Evolutionary conservation across 53 echinoderm and acorn worm genomes (phyloP), one percentile per base, ranked within the genome.

Genomic region (Glandiceps talaboti): DNA sequence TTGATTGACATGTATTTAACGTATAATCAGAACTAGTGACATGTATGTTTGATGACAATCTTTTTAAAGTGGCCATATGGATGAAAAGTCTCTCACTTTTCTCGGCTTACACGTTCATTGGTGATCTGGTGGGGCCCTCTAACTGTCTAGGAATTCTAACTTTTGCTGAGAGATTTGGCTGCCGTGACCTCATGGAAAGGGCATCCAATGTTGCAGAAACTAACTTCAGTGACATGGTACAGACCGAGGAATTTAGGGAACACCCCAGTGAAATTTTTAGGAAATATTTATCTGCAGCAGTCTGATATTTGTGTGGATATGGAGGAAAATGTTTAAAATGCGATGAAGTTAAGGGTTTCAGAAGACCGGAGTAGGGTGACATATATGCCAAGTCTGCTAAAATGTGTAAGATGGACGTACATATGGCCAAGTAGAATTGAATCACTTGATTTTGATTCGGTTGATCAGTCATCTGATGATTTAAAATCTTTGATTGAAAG

Each of bases 121-220:
- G 84, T 33, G 76, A 77, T 29, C 82, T 88, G 27, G 86, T 93
- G 10, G 90, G 90, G 82, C 88, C 88, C 25, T 88, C 90, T 33
- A 93, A 90, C n/a, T 93, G 93, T 74, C 82, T 93, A 0, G 93
- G 93, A 25, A 86, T 93, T 33, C 88, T 85, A 30, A 79, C 76
- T 31, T 79, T 93, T 27, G 88, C 90, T 14, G 87, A 90, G 32
- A 90, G 74, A 1, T 87, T 88, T 76, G 87, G 90, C 77, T 88
- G 87, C 31, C 1, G 80, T 0, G 80, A 77, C 30, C 84, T 93
- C 28, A 73, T 80, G 14, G 33, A 81, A 73, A 79, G 77, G 25
- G 88, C 90, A 20, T 81, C 86, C 30, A 74, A 77, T 33, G 86
- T 80, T 77, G 81, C 90, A 75, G 81, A 82, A 74, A 74, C 83